Base-by-base conservation (phyloP, 1,140 invertebrate species). In the Amyelois transitella region DNA sequence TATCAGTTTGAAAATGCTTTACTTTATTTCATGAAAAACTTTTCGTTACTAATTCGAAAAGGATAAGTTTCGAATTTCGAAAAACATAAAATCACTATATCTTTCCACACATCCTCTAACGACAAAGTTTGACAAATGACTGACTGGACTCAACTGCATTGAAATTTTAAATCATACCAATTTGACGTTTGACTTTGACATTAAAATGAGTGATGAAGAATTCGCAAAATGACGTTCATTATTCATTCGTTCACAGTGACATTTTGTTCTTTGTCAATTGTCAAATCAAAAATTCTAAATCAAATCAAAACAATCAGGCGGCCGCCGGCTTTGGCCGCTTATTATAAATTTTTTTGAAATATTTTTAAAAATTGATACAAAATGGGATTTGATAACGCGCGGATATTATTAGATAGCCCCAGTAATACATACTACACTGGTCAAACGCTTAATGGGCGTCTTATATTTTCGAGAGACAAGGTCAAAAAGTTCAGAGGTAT, bases 341-440 rank as follows among this genome's bases (percentile, higher is more conserved):
- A n/a, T n/a, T n/a, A n/a, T n/a, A n/a, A n/a, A n/a, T n/a, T n/a
- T n/a, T n/a, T n/a, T n/a, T n/a, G n/a, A n/a, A n/a, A n/a, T n/a
- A n/a, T n/a, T n/a, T n/a, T n/a, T n/a, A n/a, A n/a, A n/a, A 12
- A 14, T 38, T 38, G 32, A 38, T 38, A 38, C 32, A 64, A 58
- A 59, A 90, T 91, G 90, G 89, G 90, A 53, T 86, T 90, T 38
- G 83, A 89, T 71, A 88, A 89, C 55, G 91, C 91, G 69, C 79
- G 88, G 71, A 90, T 93, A 53, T 68, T 89, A 61, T 89, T 93
- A 59, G 91, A 92, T 65, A 92, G 91, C 77, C 89, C 89, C 0
- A 90, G 86, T 63, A 89, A 88, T 53, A 88, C 91, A 0, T 93
- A 92, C 74, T 92, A 90, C 77, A 82, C 91, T 17, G 92, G 92